These are phyloP conservation scores for Oedothorax gibbosus DNA, from an alignment of 1,140 invertebrate genomes.

Conservation along the genomic window DNA sequence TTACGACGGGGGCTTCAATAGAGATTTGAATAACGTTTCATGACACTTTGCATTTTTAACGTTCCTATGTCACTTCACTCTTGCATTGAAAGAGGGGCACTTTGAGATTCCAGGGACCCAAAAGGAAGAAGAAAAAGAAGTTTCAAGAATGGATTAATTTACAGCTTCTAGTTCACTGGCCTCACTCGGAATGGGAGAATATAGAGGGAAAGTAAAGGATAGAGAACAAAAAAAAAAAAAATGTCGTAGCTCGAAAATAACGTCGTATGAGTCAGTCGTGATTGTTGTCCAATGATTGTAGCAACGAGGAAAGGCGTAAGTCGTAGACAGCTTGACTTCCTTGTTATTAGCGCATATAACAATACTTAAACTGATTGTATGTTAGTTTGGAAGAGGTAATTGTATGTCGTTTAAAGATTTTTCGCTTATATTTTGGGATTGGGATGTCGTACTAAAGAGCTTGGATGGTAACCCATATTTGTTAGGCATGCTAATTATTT, in stretches of 20 bases:
- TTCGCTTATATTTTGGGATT: too few species aligned
- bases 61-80: neutral
- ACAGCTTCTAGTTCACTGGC: neutral
- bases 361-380: too few species aligned
- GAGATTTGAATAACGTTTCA: too few species aligned
- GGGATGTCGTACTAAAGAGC: too few species aligned
- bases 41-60: too few species aligned
- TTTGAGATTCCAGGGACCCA: neutral
- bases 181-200: neutral
- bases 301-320: neutral
- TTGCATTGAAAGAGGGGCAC: neutral
- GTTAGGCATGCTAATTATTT: too few species aligned
- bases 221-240: neutral
- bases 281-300: conserved; percentile 10
- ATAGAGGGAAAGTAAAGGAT: neutral
- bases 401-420: too few species aligned
- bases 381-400: too few species aligned
- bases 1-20: too few species aligned
- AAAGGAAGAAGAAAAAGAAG: conserved; percentile 9
- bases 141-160: neutral
- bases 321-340: neutral
- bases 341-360: too few species aligned
- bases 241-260: neutral
- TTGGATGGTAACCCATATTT: too few species aligned
- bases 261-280: neutral